phyloP scores from a whole-genome alignment of 2,888 invertebrate species.

The Micoletzkya japonica region DNA sequence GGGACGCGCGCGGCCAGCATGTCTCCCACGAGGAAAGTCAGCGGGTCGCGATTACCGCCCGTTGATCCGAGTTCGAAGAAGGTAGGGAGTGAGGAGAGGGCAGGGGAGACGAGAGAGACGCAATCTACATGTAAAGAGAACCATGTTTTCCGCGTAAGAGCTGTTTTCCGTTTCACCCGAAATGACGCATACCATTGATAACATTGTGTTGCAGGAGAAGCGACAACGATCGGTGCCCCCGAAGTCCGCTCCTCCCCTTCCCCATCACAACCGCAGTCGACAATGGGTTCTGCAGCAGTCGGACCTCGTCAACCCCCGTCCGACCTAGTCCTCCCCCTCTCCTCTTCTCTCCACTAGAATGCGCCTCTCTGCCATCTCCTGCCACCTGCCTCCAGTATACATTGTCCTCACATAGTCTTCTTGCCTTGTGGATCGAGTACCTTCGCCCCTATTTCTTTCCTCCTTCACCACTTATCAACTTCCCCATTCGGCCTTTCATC shows the following conservation, averaged over 20 bases:
- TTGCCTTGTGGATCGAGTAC: too few species aligned
- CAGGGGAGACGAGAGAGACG: constrained; percentile 11
- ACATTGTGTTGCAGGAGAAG: constrained; percentile 12
- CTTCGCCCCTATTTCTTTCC: too few species aligned
- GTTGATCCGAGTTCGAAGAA: constrained; percentile 1
- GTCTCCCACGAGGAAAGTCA: constrained; percentile 40
- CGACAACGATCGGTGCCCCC: constrained; percentile 26
- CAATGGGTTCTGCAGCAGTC: constrained; percentile 59
- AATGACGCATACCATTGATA: not conserved
- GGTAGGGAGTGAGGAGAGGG: constrained; percentile 32
- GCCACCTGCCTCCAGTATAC: too few species aligned
- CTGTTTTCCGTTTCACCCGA: not conserved
- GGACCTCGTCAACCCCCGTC: constrained; percentile 44
- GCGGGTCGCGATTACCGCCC: not conserved
- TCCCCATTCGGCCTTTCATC: too few species aligned
- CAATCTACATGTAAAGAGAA: too few species aligned
- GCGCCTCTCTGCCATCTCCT: constrained; percentile 8
- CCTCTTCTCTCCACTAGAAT: not conserved
- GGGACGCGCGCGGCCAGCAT: constrained; percentile 37
- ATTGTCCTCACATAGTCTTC: too few species aligned
- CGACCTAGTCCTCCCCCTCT: constrained; percentile 15
- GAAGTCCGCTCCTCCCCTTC: constrained; percentile 9
- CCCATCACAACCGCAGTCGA: constrained; percentile 36
- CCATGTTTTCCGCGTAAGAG: not conserved
- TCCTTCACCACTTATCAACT: too few species aligned